Conservation (phyloP, 2,113 vertebrate species). For the Coryphaenoides rupestris region DNA sequence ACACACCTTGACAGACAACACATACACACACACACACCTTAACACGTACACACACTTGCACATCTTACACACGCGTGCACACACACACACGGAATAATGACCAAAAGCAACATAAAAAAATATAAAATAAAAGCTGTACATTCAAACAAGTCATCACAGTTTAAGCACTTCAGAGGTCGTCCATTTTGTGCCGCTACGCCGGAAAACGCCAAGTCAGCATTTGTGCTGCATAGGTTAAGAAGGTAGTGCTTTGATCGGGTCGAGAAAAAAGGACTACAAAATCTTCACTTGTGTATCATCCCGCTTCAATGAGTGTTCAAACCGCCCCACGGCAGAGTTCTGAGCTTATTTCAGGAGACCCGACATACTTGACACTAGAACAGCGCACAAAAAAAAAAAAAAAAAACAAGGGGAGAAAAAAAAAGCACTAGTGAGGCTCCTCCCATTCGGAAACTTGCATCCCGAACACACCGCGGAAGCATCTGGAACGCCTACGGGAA, state of each 20-base stretch:
- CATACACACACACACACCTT: no score
- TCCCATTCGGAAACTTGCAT: no score
- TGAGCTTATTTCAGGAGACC: constrained; percentile 38
- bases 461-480: neutral
- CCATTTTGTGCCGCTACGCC: constrained; percentile 66
- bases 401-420: no score
- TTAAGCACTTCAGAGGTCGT: constrained; percentile 71
- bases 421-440: no score
- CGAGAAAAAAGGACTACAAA: constrained; percentile 19
- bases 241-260: constrained; percentile 57
- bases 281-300: neutral
- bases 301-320: no score
- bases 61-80: no score
- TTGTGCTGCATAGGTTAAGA: constrained; percentile 64
- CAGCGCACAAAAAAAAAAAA: neutral
- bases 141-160: constrained; percentile 83
- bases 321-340: no score
- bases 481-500: neutral
- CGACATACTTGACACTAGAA: constrained; percentile 23
- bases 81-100: no score
- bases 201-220: constrained; percentile 54
- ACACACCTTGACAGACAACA: no score
- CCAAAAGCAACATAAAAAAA: constrained; percentile 39
- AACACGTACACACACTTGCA: no score
- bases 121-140: constrained; percentile 66